Evolutionary conservation across 1,140 invertebrate species (phyloP).

Genomic region (Pseudomyrmex gracilis): DNA sequence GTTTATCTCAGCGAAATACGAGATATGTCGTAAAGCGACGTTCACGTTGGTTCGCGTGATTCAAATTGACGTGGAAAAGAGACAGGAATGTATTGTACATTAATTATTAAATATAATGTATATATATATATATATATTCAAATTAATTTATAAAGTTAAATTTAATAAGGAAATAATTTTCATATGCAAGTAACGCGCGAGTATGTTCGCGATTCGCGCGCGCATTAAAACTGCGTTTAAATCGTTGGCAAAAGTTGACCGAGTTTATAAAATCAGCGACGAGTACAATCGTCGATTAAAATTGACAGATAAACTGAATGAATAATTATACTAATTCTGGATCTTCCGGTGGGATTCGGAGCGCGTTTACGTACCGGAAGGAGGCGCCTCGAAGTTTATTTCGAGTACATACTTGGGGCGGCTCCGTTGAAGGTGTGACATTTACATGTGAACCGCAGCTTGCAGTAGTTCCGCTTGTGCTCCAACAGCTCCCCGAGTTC

Average conservation of each 20-base stretch:
- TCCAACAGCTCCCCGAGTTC: slow-evolving; percentile 93
- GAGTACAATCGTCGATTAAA: slow-evolving; percentile 21
- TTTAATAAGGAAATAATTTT: slow-evolving; percentile 28
- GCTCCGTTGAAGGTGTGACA: slow-evolving; percentile 88
- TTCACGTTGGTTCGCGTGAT: slow-evolving; percentile 24
- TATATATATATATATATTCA: too few species aligned
- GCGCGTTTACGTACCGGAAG: slow-evolving; percentile 56
- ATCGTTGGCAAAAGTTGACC: background rate
- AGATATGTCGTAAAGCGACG: background rate
- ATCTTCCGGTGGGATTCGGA: slow-evolving; percentile 58
- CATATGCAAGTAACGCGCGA: too few species aligned
- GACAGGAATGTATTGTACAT: slow-evolving; percentile 10
- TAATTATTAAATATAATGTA: background rate
- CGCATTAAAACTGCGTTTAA: too few species aligned
- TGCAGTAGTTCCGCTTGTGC: slow-evolving; percentile 94
- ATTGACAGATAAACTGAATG: slow-evolving; percentile 1
- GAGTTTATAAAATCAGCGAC: slow-evolving; percentile 17
- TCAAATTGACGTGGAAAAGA: slow-evolving; percentile 10
- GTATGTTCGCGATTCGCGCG: too few species aligned
- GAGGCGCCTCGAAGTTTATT: slow-evolving; percentile 57
- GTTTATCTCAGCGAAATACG: slow-evolving; percentile 6
- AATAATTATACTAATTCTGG: slow-evolving; percentile 55
- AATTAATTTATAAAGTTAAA: background rate
- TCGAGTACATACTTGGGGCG: slow-evolving; percentile 82
- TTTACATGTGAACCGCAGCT: slow-evolving; percentile 94